These are phyloP conservation scores for Bubo blakistoni DNA, from an alignment of 2,113 vertebrate genomes.

Conservation along the genomic window DNA sequence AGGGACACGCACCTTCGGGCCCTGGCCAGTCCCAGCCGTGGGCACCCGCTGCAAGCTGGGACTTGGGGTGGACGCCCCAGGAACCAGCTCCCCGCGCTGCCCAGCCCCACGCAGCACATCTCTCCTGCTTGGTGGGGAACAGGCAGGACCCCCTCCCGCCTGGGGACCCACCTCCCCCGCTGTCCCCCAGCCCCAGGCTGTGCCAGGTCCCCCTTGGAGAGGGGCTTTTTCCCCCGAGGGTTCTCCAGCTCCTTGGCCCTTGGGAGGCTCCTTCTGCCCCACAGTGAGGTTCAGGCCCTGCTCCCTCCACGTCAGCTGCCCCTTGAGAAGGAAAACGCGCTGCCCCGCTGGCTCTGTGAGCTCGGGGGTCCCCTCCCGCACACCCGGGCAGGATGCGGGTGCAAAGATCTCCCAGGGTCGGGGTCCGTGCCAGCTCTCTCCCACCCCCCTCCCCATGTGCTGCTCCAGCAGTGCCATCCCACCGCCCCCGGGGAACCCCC, in stretches of 20 bases:
- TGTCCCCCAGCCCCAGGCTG: neutral
- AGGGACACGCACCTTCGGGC: neutral
- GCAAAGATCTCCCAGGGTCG: neutral
- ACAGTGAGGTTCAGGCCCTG: accelerated
- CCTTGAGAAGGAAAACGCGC: neutral
- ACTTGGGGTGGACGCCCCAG: neutral
- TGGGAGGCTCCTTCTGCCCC: neutral
- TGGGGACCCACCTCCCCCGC: neutral
- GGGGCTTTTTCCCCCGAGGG: neutral
- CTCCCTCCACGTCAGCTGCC: accelerated
- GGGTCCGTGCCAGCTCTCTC: neutral
- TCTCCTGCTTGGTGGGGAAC: accelerated
- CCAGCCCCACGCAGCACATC: neutral
- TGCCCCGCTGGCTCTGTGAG: neutral
- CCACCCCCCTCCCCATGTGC: neutral
- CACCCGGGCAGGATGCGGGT: neutral
- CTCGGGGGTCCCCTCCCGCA: too few relatives aligned
- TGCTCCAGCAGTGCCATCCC: neutral
- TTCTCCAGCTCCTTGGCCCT: accelerated
- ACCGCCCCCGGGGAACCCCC: too few relatives aligned
- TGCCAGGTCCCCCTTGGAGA: neutral
- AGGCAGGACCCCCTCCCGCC: accelerated
- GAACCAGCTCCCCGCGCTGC: accelerated
- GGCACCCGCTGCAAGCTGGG: accelerated
- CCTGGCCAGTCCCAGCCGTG: accelerated